phyloP scores from a whole-genome alignment of 1,140 invertebrate species.

The Rhagoletis zephyria region DNA sequence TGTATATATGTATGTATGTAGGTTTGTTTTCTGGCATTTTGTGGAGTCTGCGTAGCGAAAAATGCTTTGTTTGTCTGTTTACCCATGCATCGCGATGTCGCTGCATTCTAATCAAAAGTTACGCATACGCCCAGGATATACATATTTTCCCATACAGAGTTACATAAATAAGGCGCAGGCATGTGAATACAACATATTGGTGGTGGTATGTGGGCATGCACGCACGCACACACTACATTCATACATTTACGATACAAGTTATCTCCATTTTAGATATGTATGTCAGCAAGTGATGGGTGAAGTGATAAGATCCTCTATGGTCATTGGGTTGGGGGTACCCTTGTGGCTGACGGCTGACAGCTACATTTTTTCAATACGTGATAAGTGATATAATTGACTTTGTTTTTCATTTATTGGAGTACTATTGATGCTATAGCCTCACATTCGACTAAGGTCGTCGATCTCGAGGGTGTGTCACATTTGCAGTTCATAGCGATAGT shows the following conservation, averaged over 20 bases:
- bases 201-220: not conserved
- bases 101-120: not conserved
- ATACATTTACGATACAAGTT: not conserved
- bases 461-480: not conserved
- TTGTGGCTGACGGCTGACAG: not conserved
- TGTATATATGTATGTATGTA: too few species aligned
- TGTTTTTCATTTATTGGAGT: not conserved
- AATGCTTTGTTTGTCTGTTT: not conserved
- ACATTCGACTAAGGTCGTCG: not conserved
- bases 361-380: not conserved
- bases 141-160: not conserved
- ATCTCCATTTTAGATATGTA: not conserved
- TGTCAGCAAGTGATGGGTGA: not conserved
- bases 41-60: not conserved
- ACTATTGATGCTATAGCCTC: too few species aligned
- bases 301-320: constrained; percentile 7
- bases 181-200: not conserved
- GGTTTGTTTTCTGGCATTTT: too few species aligned
- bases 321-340: constrained; percentile 4
- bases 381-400: not conserved
- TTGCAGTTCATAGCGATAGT: not conserved
- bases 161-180: not conserved
- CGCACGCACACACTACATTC: too few species aligned
- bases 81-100: not conserved
- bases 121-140: constrained; percentile 30